phyloP scores from a whole-genome alignment of 2,888 invertebrate genomes.

The Thumatha senex region DNA sequence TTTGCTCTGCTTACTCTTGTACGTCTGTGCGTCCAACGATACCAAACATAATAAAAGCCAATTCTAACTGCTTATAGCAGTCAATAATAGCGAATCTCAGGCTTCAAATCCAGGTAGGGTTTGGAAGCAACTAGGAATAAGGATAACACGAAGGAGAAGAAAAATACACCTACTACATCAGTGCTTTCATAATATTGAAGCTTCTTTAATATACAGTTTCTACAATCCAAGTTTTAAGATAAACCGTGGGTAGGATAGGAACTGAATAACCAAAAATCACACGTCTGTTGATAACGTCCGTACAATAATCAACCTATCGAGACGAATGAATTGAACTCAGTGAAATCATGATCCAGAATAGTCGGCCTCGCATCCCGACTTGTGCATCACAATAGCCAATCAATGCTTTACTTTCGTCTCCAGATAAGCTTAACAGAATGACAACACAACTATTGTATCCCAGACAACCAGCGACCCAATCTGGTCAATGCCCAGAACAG shows the following conservation, averaged over 20 bases:
- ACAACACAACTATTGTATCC: constrained; percentile 71
- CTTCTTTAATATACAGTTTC: constrained; percentile 8
- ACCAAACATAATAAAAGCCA: too few relatives aligned
- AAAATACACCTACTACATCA: background rate
- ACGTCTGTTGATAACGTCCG: constrained; percentile 53
- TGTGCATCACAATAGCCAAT: constrained; percentile 67
- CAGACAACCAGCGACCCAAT: background rate
- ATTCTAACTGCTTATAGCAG: too few relatives aligned
- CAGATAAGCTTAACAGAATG: constrained; percentile 71
- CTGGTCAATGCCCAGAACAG: constrained; percentile 36
- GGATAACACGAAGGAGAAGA: too few relatives aligned
- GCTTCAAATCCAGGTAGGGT: too few relatives aligned
- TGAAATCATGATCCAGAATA: constrained; percentile 72
- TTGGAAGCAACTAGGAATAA: too few relatives aligned
- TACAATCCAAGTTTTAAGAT: too few relatives aligned
- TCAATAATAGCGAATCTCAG: too few relatives aligned
- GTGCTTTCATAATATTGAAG: constrained; percentile 45
- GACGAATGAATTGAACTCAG: constrained; percentile 62
- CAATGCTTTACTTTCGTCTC: constrained; percentile 75
- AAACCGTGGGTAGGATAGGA: constrained; percentile 38
- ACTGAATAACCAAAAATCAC: constrained; percentile 69
- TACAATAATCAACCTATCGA: constrained; percentile 72
- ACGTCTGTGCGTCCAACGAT: too few relatives aligned
- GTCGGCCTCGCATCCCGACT: constrained; percentile 53
- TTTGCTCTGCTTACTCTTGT: too few relatives aligned